Conservation (phyloP, 64 coral and sea anemone species). For the Trachythela sp. region DNA sequence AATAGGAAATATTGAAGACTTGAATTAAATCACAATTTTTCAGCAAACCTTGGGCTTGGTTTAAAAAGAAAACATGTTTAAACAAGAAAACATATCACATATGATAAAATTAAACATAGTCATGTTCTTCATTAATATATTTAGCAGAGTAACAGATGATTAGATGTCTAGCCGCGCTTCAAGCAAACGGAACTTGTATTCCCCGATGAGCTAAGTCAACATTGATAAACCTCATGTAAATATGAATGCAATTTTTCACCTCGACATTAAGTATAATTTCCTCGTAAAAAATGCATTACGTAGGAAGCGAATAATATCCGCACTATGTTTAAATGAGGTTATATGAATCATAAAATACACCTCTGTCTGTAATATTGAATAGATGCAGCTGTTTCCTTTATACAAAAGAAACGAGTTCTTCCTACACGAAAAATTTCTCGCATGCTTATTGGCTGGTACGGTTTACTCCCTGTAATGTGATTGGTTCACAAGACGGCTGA, state of each 20-base stretch:
- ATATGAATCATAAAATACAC: not conserved
- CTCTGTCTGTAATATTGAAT: not conserved
- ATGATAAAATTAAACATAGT: not conserved
- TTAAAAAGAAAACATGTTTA: no score
- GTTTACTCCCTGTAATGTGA: not conserved
- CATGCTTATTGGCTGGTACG: not conserved
- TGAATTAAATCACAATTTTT: no score
- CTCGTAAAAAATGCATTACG: not conserved
- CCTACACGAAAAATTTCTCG: not conserved
- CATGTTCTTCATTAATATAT: not conserved
- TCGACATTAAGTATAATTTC: not conserved
- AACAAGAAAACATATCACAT: not conserved
- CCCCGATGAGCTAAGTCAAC: not conserved
- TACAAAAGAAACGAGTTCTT: not conserved
- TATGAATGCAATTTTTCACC: not conserved
- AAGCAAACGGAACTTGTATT: not conserved
- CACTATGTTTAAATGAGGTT: not conserved
- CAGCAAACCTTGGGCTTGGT: no score
- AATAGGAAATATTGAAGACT: no score
- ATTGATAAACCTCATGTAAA: not conserved
- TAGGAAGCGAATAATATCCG: not conserved
- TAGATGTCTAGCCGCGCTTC: not conserved
- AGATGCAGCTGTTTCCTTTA: not conserved
- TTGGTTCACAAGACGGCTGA: not conserved
- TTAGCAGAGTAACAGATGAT: not conserved